Evolutionary conservation across 2,888 invertebrate genomes (phyloP).

Genomic region (Chrysomela aeneicollis): DNA sequence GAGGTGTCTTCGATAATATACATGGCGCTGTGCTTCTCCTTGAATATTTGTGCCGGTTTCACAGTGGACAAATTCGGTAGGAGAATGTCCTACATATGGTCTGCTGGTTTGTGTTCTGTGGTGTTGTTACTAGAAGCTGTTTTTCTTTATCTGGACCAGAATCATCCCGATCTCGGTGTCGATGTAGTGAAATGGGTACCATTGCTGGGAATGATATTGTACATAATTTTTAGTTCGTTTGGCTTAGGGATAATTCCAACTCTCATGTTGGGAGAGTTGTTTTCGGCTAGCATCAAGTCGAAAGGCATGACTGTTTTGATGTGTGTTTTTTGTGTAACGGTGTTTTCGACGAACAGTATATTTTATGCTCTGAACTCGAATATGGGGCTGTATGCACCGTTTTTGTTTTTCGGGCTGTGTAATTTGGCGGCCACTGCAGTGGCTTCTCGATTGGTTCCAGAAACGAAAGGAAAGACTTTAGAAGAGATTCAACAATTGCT

Average conservation of each 20-base stretch:
- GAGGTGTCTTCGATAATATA: slow-evolving; percentile 51
- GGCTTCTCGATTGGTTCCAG: slow-evolving; percentile 11
- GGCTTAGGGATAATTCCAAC: slow-evolving; percentile 51
- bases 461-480: slow-evolving; percentile 19
- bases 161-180: slow-evolving; percentile 35
- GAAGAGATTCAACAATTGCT: slow-evolving; percentile 21
- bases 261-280: slow-evolving; percentile 52
- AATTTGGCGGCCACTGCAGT: not conserved
- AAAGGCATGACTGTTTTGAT: slow-evolving; percentile 45
- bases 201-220: slow-evolving; percentile 46
- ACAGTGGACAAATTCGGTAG: slow-evolving; percentile 51
- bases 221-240: slow-evolving; percentile 28
- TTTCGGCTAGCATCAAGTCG: slow-evolving; percentile 52
- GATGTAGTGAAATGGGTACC: slow-evolving; percentile 48
- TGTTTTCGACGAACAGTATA: not conserved
- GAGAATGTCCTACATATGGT: slow-evolving; percentile 47
- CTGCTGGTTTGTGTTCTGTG: slow-evolving; percentile 44
- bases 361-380: not conserved
- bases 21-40: slow-evolving; percentile 37
- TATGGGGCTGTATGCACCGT: not conserved
- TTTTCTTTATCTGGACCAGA: slow-evolving; percentile 48
- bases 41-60: slow-evolving; percentile 40
- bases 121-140: slow-evolving; percentile 44
- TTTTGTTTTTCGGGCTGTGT: not conserved
- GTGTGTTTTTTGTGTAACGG: not conserved